phyloP scores from a whole-genome alignment of 2,797 vertebrate genomes.

The Acropternis orthonyx region DNA sequence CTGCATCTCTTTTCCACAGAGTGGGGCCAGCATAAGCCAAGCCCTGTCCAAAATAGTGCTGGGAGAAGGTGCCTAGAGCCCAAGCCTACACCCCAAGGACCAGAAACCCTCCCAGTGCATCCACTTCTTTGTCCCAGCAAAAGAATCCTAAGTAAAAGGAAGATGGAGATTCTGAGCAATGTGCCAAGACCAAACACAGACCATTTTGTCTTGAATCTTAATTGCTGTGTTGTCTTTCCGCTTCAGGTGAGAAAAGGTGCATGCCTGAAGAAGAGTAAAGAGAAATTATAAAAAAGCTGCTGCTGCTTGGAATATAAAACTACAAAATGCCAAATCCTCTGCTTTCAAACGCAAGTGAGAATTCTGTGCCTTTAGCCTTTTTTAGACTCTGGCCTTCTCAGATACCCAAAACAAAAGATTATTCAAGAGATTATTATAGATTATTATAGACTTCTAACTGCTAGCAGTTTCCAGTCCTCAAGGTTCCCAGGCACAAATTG shows the following conservation, averaged over 20 bases:
- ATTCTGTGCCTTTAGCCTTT: not conserved
- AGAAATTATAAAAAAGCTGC: not conserved
- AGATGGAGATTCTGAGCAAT: not conserved
- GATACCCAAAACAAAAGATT: not conserved
- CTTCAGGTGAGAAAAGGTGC: fast-evolving
- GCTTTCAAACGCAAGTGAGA: not conserved
- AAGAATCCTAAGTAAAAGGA: not conserved
- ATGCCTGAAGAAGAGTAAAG: not conserved
- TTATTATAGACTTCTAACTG: not conserved
- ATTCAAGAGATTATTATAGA: not conserved
- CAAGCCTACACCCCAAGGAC: not conserved
- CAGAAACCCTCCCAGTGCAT: not conserved
- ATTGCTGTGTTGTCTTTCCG: not conserved
- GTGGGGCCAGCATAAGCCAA: not conserved
- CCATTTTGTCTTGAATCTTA: not conserved
- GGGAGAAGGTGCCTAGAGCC: not conserved
- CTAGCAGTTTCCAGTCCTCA: not conserved
- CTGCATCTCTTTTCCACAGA: not conserved
- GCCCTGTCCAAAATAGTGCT: not conserved
- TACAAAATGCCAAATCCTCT: not conserved
- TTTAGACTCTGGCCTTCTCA: not conserved
- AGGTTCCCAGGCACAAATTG: slow-evolving; percentile 9
- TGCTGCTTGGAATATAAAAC: not conserved
- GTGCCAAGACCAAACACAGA: not conserved
- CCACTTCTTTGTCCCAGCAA: not conserved